These are phyloP conservation scores for Gisinianus flammeolus DNA, from an alignment of 2,888 invertebrate genomes.

Conservation along the genomic window DNA sequence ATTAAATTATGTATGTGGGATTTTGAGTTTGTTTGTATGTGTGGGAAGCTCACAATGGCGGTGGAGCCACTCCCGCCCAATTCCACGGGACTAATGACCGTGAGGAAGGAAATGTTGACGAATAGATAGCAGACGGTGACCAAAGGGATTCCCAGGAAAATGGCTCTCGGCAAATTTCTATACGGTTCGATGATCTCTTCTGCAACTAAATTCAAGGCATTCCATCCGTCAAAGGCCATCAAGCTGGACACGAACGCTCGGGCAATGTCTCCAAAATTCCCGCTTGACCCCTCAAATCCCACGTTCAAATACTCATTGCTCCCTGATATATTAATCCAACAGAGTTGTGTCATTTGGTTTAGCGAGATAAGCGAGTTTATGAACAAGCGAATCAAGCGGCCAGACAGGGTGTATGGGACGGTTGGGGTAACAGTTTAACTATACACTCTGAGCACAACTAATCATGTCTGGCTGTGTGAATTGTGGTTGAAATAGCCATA, in stretches of 20 bases:
- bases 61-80: slow-evolving; percentile 73
- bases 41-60: slow-evolving; percentile 73
- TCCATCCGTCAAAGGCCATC: slow-evolving; percentile 78
- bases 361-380: too few species aligned
- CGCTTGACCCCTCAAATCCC: slow-evolving; percentile 74
- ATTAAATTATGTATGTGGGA: too few species aligned
- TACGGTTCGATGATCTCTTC: slow-evolving; percentile 67
- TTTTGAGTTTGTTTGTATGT: too few species aligned
- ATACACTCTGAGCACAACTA: too few species aligned
- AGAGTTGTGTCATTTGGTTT: too few species aligned
- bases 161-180: slow-evolving; percentile 89
- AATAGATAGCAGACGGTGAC: slow-evolving; percentile 91
- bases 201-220: slow-evolving; percentile 66
- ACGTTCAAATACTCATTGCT: slow-evolving; percentile 69
- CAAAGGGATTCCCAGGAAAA: slow-evolving; percentile 90
- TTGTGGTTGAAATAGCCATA: too few species aligned
- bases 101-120: slow-evolving; percentile 91
- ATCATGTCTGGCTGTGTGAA: too few species aligned
- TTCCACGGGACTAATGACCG: slow-evolving; percentile 92
- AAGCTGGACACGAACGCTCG: slow-evolving; percentile 81
- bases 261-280: slow-evolving; percentile 71
- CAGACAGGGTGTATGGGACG: too few species aligned
- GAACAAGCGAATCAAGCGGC: too few species aligned
- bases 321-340: too few species aligned
- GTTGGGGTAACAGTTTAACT: too few species aligned